A percentile compares a stretch with the other conserved stretches of the same genome.
Conservation (phyloP, 2,888 invertebrate genomes). For the Leptinotarsa tumamoca region DNA sequence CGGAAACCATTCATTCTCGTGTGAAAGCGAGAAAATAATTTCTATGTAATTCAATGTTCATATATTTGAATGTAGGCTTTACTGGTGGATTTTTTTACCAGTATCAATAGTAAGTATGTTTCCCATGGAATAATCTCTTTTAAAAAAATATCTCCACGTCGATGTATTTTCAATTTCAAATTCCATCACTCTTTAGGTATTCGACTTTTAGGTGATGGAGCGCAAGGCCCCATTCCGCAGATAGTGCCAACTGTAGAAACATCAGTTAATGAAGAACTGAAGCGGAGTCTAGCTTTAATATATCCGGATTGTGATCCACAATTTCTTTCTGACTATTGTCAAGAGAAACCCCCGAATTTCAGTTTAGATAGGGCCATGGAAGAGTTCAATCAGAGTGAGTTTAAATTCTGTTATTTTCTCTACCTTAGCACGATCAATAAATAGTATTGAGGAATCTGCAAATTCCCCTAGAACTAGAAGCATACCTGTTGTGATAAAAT, state of each 20-base stretch:
- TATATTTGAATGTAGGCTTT: too few relatives aligned
- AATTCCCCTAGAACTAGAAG: too few relatives aligned
- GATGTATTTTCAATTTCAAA: constrained; percentile 17
- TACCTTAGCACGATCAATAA: too few relatives aligned
- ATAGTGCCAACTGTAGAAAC: not conserved
- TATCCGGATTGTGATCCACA: constrained; percentile 52
- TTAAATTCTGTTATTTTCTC: constrained; percentile 1
- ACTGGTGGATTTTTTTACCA: too few relatives aligned
- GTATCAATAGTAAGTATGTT: too few relatives aligned
- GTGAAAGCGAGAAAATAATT: too few relatives aligned
- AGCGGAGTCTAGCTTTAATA: constrained; percentile 42
- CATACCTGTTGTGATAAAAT: too few relatives aligned
- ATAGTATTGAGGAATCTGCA: too few relatives aligned
- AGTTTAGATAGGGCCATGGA: constrained; percentile 49
- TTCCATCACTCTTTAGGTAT: constrained; percentile 10
- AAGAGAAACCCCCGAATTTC: constrained; percentile 36
- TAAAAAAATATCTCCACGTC: not conserved
- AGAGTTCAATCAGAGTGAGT: constrained; percentile 36
- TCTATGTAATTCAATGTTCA: too few relatives aligned
- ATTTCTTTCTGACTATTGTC: constrained; percentile 49
- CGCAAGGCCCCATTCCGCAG: constrained; percentile 37
- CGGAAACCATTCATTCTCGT: too few relatives aligned
- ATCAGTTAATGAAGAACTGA: constrained; percentile 18
- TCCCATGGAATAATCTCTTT: too few relatives aligned
- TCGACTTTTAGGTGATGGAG: constrained; percentile 31